These are phyloP conservation scores for Lobophora halterata DNA, from an alignment of 2,888 invertebrate species.

Conservation along the genomic window DNA sequence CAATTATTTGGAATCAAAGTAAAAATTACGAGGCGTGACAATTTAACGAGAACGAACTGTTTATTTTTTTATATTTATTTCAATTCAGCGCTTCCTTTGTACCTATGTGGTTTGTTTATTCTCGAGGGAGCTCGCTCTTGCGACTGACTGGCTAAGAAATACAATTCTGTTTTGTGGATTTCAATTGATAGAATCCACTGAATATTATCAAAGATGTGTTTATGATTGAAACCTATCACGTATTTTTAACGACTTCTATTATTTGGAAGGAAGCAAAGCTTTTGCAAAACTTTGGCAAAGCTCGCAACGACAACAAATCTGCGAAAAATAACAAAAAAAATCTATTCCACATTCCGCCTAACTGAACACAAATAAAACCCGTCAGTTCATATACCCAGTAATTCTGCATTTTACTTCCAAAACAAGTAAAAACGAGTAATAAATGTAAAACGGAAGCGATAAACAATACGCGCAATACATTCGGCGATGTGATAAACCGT, in stretches of 20 bases:
- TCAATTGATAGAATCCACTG: neutral
- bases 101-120: conserved; percentile 25
- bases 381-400: conserved; percentile 19
- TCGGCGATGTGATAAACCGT: conserved; percentile 28
- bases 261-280: too few relatives aligned
- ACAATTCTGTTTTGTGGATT: conserved; percentile 2
- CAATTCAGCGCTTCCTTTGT: conserved; percentile 21
- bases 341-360: conserved; percentile 9
- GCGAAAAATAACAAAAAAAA: too few relatives aligned
- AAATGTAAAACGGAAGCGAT: conserved; percentile 32
- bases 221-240: too few relatives aligned
- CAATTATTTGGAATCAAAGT: conserved; percentile 17
- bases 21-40: conserved; percentile 18
- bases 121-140: conserved; percentile 14
- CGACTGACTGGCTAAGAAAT: conserved; percentile 7
- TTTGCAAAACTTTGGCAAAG: too few relatives aligned
- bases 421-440: conserved; percentile 29
- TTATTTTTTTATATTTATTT: conserved; percentile 28
- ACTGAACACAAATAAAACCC: conserved; percentile 17
- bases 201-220: neutral
- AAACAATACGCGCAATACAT: conserved; percentile 28
- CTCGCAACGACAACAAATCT: too few relatives aligned
- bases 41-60: conserved; percentile 44
- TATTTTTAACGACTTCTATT: too few relatives aligned
- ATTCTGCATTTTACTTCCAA: conserved; percentile 21